These are phyloP conservation scores for Trisateles emortualis DNA, from an alignment of 2,888 invertebrate genomes.

Conservation along the genomic window DNA sequence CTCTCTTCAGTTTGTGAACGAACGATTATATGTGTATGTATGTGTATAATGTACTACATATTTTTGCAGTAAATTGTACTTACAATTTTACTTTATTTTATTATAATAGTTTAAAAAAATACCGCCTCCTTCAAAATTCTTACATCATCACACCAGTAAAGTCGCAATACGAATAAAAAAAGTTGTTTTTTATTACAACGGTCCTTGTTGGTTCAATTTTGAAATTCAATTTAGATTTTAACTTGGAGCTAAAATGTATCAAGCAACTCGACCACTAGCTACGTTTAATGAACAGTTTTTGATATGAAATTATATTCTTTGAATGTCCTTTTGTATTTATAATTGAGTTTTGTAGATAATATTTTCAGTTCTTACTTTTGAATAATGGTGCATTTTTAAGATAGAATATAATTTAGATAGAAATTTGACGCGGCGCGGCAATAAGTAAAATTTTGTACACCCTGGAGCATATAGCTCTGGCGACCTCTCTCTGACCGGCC, in stretches of 20 bases:
- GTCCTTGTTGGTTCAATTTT: slow-evolving; percentile 59
- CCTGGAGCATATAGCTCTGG: no score
- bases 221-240: slow-evolving; percentile 61
- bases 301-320: slow-evolving; percentile 5
- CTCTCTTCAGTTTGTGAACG: no score
- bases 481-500: no score
- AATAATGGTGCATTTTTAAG: neutral
- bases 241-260: slow-evolving; percentile 39
- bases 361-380: neutral
- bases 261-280: slow-evolving; percentile 15
- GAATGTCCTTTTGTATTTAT: neutral
- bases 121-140: slow-evolving; percentile 17
- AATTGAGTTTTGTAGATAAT: neutral
- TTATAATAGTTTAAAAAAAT: neutral
- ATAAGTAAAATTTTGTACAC: no score
- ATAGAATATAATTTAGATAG: no score
- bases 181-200: slow-evolving; percentile 55
- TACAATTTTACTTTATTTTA: no score
- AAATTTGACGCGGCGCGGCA: no score
- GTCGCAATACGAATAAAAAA: slow-evolving; percentile 59
- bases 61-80: no score
- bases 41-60: no score
- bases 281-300: slow-evolving; percentile 28
- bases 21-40: no score
- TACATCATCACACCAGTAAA: slow-evolving; percentile 27